Base-by-base conservation (phyloP, 2,888 invertebrate genomes). In the Euspilapteryx auroguttella region DNA sequence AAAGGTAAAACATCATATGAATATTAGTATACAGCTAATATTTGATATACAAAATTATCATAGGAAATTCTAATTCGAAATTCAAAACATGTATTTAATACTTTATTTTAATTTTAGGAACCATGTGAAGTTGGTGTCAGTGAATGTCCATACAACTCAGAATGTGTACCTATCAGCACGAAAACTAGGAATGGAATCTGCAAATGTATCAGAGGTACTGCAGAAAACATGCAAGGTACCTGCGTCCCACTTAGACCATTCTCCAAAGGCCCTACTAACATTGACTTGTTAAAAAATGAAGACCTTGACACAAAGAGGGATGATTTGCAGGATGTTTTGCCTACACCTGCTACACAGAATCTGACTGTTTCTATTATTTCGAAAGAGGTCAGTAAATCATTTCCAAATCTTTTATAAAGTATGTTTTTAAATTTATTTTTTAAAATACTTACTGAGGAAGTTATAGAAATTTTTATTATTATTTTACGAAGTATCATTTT, bases 361-460 rank as follows among this genome's bases (percentile, higher is more conserved):
- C 66, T 92, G 33, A 79, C 83, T 12, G 88, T 92, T 1, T 84
- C 85, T 8, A 87, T 86, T 11, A 77, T 83, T 31, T 87, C 89
- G 1, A 89, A 91, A 59, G 81, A 83, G 55, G 86, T 95, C 53
- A 38, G 25, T 20, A 24, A 14, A n/a, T n/a, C n/a, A n/a, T n/a
- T n/a, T n/a, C n/a, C n/a, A n/a, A n/a, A n/a, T n/a, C n/a, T n/a
- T n/a, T n/a, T n/a, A n/a, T n/a, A n/a, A n/a, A n/a, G n/a, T n/a
- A n/a, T n/a, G n/a, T n/a, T n/a, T n/a, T n/a, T n/a, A n/a, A n/a
- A n/a, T n/a, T n/a, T n/a, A n/a, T n/a, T n/a, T n/a, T n/a, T n/a
- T n/a, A n/a, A n/a, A n/a, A n/a, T n/a, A n/a, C n/a, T n/a, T n/a
- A n/a, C n/a, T n/a, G n/a, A n/a, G n/a, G n/a, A n/a, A n/a, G n/a